These are phyloP conservation scores for Malurus elegans DNA, from an alignment of 2,113 vertebrate genomes.

Conservation along the genomic window DNA sequence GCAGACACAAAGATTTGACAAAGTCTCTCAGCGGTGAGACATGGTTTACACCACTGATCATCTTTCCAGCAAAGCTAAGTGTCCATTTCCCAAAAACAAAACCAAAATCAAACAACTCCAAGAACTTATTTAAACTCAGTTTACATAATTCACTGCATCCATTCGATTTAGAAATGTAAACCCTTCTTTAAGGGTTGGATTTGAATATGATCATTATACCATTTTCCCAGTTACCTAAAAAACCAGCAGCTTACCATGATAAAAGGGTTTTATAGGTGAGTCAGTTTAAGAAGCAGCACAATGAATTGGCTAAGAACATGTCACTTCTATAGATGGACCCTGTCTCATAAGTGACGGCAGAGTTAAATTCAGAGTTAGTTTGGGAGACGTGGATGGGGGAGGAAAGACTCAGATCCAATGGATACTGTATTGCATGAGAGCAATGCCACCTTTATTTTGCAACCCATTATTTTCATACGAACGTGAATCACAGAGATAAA, in stretches of 20 bases:
- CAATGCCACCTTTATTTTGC: slow-evolving; percentile 54
- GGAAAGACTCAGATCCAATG: neutral
- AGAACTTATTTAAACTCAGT: slow-evolving; percentile 48
- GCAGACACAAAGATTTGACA: slow-evolving; percentile 1
- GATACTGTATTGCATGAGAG: neutral
- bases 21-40: neutral
- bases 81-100: slow-evolving; percentile 48
- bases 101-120: slow-evolving; percentile 40
- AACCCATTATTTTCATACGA: slow-evolving; percentile 66
- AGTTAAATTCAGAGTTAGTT: slow-evolving; percentile 20
- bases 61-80: slow-evolving; percentile 43
- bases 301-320: slow-evolving; percentile 20
- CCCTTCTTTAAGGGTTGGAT: slow-evolving; percentile 5
- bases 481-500: slow-evolving; percentile 67
- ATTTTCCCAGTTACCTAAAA: slow-evolving; percentile 52
- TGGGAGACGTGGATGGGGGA: neutral
- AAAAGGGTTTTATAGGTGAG: slow-evolving; percentile 28
- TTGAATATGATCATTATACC: slow-evolving; percentile 33
- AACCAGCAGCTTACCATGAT: slow-evolving; percentile 9
- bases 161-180: slow-evolving; percentile 55
- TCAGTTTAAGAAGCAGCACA: slow-evolving; percentile 44
- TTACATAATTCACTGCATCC: slow-evolving; percentile 40
- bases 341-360: neutral
- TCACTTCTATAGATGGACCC: slow-evolving; percentile 33
- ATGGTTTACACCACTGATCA: slow-evolving; percentile 24